These are phyloP conservation scores for Lasiurus borealis DNA, from an alignment of 2,113 vertebrate genomes.

Conservation along the genomic window DNA sequence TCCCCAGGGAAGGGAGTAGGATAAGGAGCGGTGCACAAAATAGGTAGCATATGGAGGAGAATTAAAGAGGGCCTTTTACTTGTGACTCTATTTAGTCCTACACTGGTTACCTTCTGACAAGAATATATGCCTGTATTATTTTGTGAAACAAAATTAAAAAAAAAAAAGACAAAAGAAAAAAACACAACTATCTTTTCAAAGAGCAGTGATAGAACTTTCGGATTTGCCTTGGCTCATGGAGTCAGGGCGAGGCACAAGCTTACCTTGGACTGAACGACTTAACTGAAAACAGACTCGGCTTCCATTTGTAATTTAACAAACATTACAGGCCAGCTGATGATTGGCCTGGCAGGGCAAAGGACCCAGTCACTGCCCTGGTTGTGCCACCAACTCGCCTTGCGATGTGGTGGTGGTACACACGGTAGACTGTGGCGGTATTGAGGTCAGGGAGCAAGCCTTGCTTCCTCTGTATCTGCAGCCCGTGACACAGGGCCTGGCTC, in stretches of 20 bases:
- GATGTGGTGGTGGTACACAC: not conserved
- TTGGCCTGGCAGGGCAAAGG: not conserved
- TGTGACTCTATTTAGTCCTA: not conserved
- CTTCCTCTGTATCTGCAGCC: not conserved
- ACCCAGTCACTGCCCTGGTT: not conserved
- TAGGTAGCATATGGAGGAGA: not conserved
- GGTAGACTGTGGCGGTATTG: not conserved
- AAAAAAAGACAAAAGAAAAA: not conserved
- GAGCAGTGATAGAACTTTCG: slow-evolving; percentile 28
- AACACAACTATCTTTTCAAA: not conserved
- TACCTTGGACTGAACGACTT: slow-evolving; percentile 4
- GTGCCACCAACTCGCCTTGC: not conserved
- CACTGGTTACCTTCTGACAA: not conserved
- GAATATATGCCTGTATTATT: slow-evolving; percentile 13
- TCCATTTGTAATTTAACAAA: slow-evolving; percentile 2
- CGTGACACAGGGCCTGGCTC: not conserved
- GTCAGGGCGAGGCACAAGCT: slow-evolving; percentile 26
- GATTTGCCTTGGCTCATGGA: not conserved
- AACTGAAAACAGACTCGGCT: slow-evolving; percentile 32
- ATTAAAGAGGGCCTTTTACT: not conserved
- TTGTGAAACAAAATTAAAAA: slow-evolving; percentile 12
- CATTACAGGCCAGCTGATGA: not conserved
- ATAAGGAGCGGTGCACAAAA: not conserved
- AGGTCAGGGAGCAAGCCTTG: not conserved
- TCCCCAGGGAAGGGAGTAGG: not conserved